Evolutionary conservation across 2,888 invertebrate species (phyloP), one percentile per base, ranked within the genome.

Genomic region (Pharmacophagus antenor): DNA sequence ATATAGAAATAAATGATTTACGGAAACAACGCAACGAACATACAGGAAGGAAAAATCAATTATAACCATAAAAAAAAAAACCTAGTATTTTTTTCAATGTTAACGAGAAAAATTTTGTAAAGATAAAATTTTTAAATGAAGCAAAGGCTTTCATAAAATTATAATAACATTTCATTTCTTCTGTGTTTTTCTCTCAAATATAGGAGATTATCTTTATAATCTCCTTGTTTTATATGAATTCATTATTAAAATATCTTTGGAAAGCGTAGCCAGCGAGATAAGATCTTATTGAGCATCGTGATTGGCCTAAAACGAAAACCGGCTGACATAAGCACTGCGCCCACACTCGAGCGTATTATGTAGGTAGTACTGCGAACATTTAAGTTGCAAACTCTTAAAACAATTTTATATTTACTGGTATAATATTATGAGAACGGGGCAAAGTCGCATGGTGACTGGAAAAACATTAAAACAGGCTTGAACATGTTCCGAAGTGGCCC

Each of bases 401-500:
- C 47, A 47, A 52, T 47, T 47, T 58, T 18, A 37, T 25, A 37
- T 23, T 20, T 8, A 37, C n/a, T 31, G 20, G 21, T 48, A 53
- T 53, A 27, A 58, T 54, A 12, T 54, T 12, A 59, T 31, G 21
- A 42, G 12, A n/a, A 8, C 23, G n/a, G n/a, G 37, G 49, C 31
- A 49, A 54, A 22, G 49, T 42, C 44, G 46, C 44, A 37, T 47
- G 51, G 60, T 20, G 25, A 51, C 37, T 25, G 56, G 50, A 31
- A 46, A 50, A 60, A 55, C 46, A 23, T 25, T 46, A 51, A 59
- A 55, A 50, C 56, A 55, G 48, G 50, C 59, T 60, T 55, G n/a
- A 15, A 18, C 60, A 18, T 41, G 51, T 56, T 25, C 37, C 31
- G 20, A 56, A 56, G 51, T 51, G 56, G 60, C 47, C 50, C 59